Evolutionary conservation across 1,140 invertebrate species (phyloP), one percentile per base, ranked within the genome.

Genomic region (Pseudachorutes palmiensis): DNA sequence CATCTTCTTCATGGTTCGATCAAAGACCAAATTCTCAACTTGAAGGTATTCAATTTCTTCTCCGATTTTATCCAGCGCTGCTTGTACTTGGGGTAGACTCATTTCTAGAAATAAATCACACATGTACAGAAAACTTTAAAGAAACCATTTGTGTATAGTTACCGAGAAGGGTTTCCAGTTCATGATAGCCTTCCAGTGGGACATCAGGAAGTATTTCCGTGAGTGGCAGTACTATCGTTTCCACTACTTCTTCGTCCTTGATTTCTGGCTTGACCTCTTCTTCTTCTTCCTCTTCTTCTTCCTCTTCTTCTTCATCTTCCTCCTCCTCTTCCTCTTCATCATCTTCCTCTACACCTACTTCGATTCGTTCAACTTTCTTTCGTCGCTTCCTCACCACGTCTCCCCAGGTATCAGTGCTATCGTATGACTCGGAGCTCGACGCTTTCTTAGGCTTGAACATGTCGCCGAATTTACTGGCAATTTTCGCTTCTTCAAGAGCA

Each of bases 1-100:
- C 69, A 70, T 70, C 48, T 66, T 66, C 1, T 28, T 59, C 2
- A 60, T 51, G 1, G 69, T 59, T 12, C 57, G n/a, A 28, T 61
- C 62, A 1, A 67, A 45, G 48, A 70, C 33, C 12, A 36, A 26
- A 24, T 62, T 61, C 62, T 67, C 45, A 55, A 9, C 24, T 55
- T 62, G 30, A 57, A 62, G 24, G 45, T 49, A 26, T 62, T 45
- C 14, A 48, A 51, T 26, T 41, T 51, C 9, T 30, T 33, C 60
- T 2, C 41, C 33, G 2, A 62, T 62, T 24, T 62, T 51, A 2
- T 49, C 30, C 16, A 62, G 30, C 1, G 59, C 51, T 14, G 30
- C 45, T 33, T 36, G n/a, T 2, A 67, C 14, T 14, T 62, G 26
- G 14, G 26, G 16, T n/a, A 60, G 61, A 9, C 51, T 32, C 65